Conservation (phyloP, 1,140 invertebrate genomes). For the Colletes gigas region DNA sequence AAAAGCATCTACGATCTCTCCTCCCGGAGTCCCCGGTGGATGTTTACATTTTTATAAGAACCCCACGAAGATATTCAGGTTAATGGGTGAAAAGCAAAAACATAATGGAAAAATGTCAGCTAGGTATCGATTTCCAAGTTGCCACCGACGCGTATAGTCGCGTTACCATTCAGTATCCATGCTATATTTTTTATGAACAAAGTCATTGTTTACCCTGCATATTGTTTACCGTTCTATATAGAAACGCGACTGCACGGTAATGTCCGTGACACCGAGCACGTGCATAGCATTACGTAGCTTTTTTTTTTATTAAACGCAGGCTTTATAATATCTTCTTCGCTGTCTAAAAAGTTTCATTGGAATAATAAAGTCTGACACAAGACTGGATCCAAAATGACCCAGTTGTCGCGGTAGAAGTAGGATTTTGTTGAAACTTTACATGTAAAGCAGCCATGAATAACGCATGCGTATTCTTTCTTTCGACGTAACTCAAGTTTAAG, state of each 20-base stretch:
- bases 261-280: background rate
- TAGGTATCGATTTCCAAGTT: conserved; percentile 28
- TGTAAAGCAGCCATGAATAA: no score
- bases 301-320: conserved; percentile 14
- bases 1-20: no score
- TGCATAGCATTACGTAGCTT: background rate
- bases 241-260: no score
- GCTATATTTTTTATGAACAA: conserved; percentile 5
- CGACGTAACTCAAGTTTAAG: no score
- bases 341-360: no score
- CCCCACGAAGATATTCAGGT: background rate
- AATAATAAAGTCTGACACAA: no score
- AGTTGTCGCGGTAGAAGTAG: no score
- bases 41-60: background rate
- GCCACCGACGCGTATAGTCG: conserved; percentile 20
- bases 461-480: no score
- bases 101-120: background rate
- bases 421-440: no score
- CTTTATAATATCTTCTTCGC: background rate
- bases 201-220: conserved; percentile 35
- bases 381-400: no score
- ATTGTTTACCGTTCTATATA: conserved; percentile 23
- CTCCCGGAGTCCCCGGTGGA: no score
- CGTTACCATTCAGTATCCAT: background rate
- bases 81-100: conserved; percentile 5